Percentiles rank a stretch among this genome's conserved stretches.
Evolutionary conservation across 2,888 invertebrate species (phyloP).

Genomic region (Conomelus anceps): DNA sequence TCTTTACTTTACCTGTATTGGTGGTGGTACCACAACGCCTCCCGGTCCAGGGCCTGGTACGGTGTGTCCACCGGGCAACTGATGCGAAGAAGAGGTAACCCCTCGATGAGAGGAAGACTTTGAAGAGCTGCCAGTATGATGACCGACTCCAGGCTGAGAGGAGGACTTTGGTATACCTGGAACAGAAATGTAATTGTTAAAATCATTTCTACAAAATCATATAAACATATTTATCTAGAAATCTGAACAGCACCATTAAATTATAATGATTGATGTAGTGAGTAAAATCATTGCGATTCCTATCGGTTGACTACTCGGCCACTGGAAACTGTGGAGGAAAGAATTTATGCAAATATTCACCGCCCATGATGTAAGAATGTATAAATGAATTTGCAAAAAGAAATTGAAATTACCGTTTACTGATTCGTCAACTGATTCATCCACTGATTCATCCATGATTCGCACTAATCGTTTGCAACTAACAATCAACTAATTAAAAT

Average conservation of each 20-base stretch:
- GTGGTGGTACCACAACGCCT: conserved; percentile 11
- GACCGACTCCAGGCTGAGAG: background rate
- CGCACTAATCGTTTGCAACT: background rate
- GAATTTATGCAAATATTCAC: too few relatives aligned
- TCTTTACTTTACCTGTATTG: background rate
- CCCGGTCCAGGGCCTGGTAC: conserved; percentile 30
- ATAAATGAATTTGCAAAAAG: too few relatives aligned
- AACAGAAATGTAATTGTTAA: background rate
- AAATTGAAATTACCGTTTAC: too few relatives aligned
- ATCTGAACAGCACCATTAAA: background rate
- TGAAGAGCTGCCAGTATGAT: background rate
- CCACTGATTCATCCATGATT: background rate
- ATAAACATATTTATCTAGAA: background rate
- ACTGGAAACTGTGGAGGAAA: background rate
- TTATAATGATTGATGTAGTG: background rate
- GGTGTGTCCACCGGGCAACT: conserved; percentile 29
- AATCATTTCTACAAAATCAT: background rate
- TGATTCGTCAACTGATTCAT: background rate
- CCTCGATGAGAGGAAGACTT: background rate
- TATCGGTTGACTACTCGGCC: background rate
- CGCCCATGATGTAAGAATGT: background rate
- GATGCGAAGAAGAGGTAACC: background rate
- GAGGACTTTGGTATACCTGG: conserved; percentile 21
- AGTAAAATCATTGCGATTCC: too few relatives aligned
- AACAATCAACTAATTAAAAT: background rate